Evolutionary conservation across 1,140 invertebrate genomes (phyloP), one percentile per base, ranked within the genome.

Genomic region (Seison nebaliae): DNA sequence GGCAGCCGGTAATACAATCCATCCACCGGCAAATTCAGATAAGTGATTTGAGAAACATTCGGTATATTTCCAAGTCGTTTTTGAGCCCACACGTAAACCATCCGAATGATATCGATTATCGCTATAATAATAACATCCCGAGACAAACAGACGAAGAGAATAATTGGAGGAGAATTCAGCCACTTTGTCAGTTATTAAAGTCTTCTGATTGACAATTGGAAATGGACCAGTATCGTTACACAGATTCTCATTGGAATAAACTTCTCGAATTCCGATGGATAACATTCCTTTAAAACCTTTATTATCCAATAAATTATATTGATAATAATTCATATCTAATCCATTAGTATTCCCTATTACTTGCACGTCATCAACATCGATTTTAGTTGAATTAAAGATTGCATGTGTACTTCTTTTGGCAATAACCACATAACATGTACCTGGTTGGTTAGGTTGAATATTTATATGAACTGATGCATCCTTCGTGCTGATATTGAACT

Each of bases 21-120:
- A 57, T 9, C 56, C 54, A 9, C 53, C 51, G 7, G 49, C 49
- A 41, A 62, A 63, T 29, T 49, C 50, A 11, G 60, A 59, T 40
- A 60, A 42, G 38, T 62, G 59, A 33, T 28, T 54, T 39, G 51
- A 57, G 4, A 43, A 21, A 44, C 57, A 59, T 2, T 49, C 42
- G 0, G 50, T 49, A 5, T 26, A 18, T 4, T 28, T 28, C 2
- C 35, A 29, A 24, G 36, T 42, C 21, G 52, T 52, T 21, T 45
- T 32, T 1, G 18, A 19, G 14, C 46, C 40, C 42, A 55, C 50
- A 30, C 38, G 31, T 22, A 50, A 49, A 11, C 51, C 49, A 12
- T 49, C 34, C 0, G 44, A 41, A 6, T 32, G 32, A 50, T 50
- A 52, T 19, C 45, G 41, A 6, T 24, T 16, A 23, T 45, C 45